phyloP scores from a whole-genome alignment of 2,113 vertebrate genomes.

The Sorex fumeus region DNA sequence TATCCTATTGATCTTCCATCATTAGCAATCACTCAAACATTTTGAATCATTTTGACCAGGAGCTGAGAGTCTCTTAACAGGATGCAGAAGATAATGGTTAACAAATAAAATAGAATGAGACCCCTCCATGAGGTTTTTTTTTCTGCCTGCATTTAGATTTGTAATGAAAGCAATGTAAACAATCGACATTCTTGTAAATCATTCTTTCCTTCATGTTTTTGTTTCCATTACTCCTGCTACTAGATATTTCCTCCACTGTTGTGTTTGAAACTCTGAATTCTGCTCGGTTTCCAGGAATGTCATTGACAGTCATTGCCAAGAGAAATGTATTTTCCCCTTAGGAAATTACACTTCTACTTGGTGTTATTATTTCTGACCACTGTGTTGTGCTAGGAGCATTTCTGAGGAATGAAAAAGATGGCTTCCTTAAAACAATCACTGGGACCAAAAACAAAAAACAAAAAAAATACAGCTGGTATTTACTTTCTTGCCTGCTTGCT shows the following conservation, averaged over 20 bases:
- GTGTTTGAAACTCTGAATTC: slow-evolving; percentile 85
- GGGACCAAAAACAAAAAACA: slow-evolving; percentile 75
- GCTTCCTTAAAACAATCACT: slow-evolving; percentile 79
- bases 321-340: slow-evolving; percentile 87
- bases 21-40: not conserved
- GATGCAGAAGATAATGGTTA: not conserved
- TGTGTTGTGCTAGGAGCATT: slow-evolving; percentile 80
- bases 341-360: slow-evolving; percentile 87
- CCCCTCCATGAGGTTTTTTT: slow-evolving; percentile 57
- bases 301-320: slow-evolving; percentile 83
- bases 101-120: slow-evolving; percentile 46
- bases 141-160: slow-evolving; percentile 73
- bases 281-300: slow-evolving; percentile 85
- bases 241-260: slow-evolving; percentile 87
- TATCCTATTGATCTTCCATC: not conserved
- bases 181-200: slow-evolving; percentile 79
- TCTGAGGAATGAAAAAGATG: slow-evolving; percentile 83
- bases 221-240: slow-evolving; percentile 82
- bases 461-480: too few species aligned
- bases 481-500: not conserved
- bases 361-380: slow-evolving; percentile 88
- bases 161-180: slow-evolving; percentile 80
- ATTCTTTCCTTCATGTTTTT: slow-evolving; percentile 84
- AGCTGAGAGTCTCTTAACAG: slow-evolving; percentile 24
- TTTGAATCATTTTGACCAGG: not conserved